phyloP scores from a whole-genome alignment of 2,797 vertebrate species.

The Gila robusta region DNA sequence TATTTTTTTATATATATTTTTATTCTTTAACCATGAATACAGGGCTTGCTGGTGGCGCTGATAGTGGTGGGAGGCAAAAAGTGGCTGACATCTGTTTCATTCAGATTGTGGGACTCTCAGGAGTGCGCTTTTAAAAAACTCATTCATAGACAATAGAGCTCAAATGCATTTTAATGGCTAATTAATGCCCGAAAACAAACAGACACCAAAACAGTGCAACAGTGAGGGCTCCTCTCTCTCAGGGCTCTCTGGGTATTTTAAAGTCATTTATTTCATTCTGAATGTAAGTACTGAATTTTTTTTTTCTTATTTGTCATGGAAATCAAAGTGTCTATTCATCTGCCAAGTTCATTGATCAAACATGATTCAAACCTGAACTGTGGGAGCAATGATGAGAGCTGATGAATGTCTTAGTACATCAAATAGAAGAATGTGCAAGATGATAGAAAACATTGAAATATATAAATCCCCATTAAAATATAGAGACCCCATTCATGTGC shows the following conservation, averaged over 20 bases:
- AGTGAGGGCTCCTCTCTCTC: slow-evolving; percentile 10
- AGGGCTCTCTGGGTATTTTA: background rate
- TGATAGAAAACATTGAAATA: background rate
- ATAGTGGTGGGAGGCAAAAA: slow-evolving; percentile 63
- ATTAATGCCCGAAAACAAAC: slow-evolving; percentile 53
- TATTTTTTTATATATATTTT: background rate
- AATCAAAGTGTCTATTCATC: background rate
- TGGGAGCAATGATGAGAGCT: background rate
- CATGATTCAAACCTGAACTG: background rate
- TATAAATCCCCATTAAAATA: background rate
- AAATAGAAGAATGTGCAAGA: slow-evolving; percentile 7
- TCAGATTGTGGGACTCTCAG: slow-evolving; percentile 67
- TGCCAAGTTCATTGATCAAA: slow-evolving; percentile 1
- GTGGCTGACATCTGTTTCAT: slow-evolving; percentile 77
- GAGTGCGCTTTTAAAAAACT: slow-evolving; percentile 68
- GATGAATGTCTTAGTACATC: background rate
- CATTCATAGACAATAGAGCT: slow-evolving; percentile 54
- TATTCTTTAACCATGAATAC: slow-evolving; percentile 35
- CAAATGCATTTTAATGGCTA: slow-evolving; percentile 54
- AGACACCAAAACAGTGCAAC: slow-evolving; percentile 32
- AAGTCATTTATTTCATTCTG: slow-evolving; percentile 17
- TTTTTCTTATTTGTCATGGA: background rate
- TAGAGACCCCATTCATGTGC: background rate
- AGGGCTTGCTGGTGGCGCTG: slow-evolving; percentile 26
- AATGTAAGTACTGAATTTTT: background rate